These are phyloP conservation scores for Netelia melanura DNA, from an alignment of 2,888 invertebrate species.

Conservation along the genomic window DNA sequence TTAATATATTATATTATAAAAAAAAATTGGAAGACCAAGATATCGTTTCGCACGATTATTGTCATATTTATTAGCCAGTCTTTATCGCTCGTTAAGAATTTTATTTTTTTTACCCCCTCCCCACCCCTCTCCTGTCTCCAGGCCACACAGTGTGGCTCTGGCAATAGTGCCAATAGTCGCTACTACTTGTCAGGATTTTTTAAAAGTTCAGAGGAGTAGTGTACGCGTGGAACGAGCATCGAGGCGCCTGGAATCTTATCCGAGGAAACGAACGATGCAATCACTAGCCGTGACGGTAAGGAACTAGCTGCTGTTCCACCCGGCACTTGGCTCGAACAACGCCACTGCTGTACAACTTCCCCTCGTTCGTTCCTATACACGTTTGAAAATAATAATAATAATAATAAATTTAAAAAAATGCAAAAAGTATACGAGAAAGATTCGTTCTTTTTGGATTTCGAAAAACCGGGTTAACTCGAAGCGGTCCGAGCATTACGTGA, in stretches of 20 bases:
- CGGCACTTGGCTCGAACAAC: slow-evolving; percentile 31
- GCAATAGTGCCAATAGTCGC: not conserved
- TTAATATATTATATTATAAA: no score
- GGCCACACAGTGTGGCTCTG: not conserved
- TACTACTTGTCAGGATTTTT: slow-evolving; percentile 1
- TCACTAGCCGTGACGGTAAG: slow-evolving; percentile 66
- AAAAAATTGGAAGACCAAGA: not conserved
- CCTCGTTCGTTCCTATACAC: slow-evolving; percentile 14
- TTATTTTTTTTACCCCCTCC: not conserved
- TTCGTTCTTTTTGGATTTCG: slow-evolving; percentile 36
- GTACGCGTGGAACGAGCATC: slow-evolving; percentile 24
- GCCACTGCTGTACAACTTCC: not conserved
- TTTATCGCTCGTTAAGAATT: not conserved
- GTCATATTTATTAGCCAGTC: not conserved
- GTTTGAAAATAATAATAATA: not conserved
- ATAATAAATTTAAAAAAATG: not conserved
- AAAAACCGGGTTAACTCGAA: slow-evolving; percentile 50
- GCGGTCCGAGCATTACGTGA: slow-evolving; percentile 38
- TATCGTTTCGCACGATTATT: not conserved
- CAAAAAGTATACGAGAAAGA: slow-evolving; percentile 15
- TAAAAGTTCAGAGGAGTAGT: not conserved
- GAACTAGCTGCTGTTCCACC: slow-evolving; percentile 46
- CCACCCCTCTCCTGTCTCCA: not conserved
- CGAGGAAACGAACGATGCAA: slow-evolving; percentile 54
- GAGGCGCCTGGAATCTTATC: slow-evolving; percentile 65